Conservation (phyloP, 2,888 invertebrate species). For the Trichogramma dendrolimi region DNA sequence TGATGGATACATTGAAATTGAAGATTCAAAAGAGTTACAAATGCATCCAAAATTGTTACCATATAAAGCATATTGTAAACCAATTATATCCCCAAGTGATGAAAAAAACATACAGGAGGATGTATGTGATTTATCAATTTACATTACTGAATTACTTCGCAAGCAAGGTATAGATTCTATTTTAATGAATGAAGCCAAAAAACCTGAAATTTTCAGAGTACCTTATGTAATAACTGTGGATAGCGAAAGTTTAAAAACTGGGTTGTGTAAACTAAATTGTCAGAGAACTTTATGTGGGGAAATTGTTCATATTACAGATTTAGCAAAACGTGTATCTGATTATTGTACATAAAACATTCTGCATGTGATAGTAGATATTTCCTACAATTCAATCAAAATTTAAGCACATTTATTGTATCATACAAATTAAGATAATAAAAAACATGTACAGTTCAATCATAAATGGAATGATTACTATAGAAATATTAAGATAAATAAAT, state of each 20-base stretch:
- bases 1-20: slow-evolving; percentile 39
- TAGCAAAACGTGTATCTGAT: slow-evolving; percentile 38
- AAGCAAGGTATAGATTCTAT: slow-evolving; percentile 44
- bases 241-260: slow-evolving; percentile 65
- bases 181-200: slow-evolving; percentile 36
- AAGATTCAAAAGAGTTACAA: slow-evolving; percentile 53
- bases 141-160: slow-evolving; percentile 57
- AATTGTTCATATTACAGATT: slow-evolving; percentile 43
- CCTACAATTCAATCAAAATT: slow-evolving; percentile 27
- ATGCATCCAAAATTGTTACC: slow-evolving; percentile 72
- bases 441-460: neutral
- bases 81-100: slow-evolving; percentile 50
- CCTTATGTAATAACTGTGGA: slow-evolving; percentile 71
- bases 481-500: slow-evolving; percentile 11
- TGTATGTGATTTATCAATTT: slow-evolving; percentile 56
- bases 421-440: neutral
- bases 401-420: neutral
- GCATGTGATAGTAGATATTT: slow-evolving; percentile 24
- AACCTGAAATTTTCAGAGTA: slow-evolving; percentile 52
- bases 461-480: slow-evolving; percentile 12
- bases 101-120: slow-evolving; percentile 46
- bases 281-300: slow-evolving; percentile 54
- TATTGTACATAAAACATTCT: slow-evolving; percentile 5
- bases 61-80: slow-evolving; percentile 68
- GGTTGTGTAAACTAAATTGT: slow-evolving; percentile 60